Conservation (phyloP, 2,888 invertebrate genomes). For the Villa cingulata region DNA sequence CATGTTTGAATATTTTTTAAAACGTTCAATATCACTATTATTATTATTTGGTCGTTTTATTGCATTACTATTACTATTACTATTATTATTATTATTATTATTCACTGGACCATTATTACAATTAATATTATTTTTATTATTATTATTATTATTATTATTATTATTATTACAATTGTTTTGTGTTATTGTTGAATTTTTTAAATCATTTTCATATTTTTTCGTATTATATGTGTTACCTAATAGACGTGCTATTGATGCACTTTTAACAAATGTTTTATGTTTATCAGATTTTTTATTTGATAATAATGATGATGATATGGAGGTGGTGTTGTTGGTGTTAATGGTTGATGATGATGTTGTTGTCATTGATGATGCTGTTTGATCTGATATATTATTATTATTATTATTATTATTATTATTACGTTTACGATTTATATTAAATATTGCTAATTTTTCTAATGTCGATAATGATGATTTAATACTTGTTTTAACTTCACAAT, state of each 20-base stretch:
- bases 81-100: too few species aligned
- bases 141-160: constrained; percentile 15
- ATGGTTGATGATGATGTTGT: constrained; percentile 5
- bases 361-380: constrained; percentile 5
- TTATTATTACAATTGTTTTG: constrained; percentile 1
- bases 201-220: constrained; percentile 30
- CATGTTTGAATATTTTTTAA: constrained; percentile 27
- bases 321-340: background rate
- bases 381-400: constrained; percentile 5
- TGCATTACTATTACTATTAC: too few species aligned
- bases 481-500: constrained; percentile 15
- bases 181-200: background rate
- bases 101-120: constrained; percentile 24
- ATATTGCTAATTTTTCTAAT: constrained; percentile 14
- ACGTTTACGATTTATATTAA: constrained; percentile 13
- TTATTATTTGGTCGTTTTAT: constrained; percentile 23
- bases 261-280: constrained; percentile 34
- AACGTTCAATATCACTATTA: constrained; percentile 27
- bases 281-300: constrained; percentile 17
- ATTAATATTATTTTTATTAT: too few species aligned
- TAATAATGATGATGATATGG: constrained; percentile 2
- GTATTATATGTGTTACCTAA: constrained; percentile 35
- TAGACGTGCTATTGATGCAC: constrained; percentile 31
- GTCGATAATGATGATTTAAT: constrained; percentile 14
- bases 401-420: constrained; percentile 5